Conservation (phyloP, 2,113 vertebrate species). For the Gallinago paraguaiae region DNA sequence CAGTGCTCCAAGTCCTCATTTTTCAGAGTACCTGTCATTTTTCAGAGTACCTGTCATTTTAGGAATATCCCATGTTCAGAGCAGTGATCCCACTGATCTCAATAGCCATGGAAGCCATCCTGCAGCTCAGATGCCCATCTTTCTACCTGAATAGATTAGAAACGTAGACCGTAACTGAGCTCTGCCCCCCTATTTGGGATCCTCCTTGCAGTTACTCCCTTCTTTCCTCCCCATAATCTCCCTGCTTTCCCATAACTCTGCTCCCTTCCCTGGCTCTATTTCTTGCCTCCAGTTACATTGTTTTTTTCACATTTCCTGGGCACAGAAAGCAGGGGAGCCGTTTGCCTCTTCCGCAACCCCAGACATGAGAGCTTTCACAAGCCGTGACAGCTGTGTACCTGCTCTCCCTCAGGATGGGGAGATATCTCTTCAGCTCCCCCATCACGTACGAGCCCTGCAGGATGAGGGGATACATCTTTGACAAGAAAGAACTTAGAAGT, state of each 20-base stretch:
- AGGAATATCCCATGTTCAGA: neutral
- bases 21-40: constrained; percentile 4
- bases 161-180: neutral
- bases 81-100: neutral
- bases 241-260: neutral
- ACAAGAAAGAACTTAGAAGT: neutral
- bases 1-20: constrained; percentile 6
- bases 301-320: neutral
- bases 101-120: neutral
- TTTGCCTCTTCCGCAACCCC: neutral
- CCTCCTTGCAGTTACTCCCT: neutral
- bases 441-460: neutral
- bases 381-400: neutral
- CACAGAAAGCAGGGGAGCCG: neutral
- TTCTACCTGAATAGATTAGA: neutral
- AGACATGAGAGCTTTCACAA: neutral
- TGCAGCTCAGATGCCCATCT: neutral
- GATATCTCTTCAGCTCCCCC: neutral
- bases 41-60: neutral
- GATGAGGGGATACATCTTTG: neutral
- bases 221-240: neutral
- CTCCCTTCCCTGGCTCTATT: neutral
- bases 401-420: neutral
- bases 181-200: neutral
- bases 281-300: neutral